Evolutionary conservation across 2,797 vertebrate genomes (phyloP), one percentile per base, ranked within the genome.

Genomic region (Clarias pachynema): DNA sequence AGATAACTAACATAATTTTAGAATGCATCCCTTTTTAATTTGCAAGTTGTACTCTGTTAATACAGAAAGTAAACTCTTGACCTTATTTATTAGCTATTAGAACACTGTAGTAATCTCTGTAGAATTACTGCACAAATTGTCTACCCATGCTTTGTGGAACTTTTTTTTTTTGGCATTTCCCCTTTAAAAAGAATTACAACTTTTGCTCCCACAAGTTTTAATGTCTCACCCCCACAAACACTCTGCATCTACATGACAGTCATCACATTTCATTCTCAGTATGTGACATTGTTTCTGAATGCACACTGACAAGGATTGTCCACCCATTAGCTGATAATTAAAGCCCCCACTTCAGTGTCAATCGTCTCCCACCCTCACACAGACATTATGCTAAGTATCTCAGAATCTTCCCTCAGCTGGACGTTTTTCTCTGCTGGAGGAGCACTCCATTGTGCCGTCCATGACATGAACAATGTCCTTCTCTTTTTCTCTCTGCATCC

Each of bases 271-370:
- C 65, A 70, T 56, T 86, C 57, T 44, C 49, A 63, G 49, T 82
- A 29, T 84, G 44, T 62, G 82, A 82, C 37, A 79, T 91, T 94
- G 94, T 93, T 90, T 89, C 89, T 89, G 94, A 94, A 95, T 94
- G 91, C 89, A 90, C 90, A 89, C 86, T 90, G 90, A 89, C 90
- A 92, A 91, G 91, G 91, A 92, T 89, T 80, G 89, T 93, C 90
- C 92, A 79, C 78, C 80, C 94, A 93, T 84, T 89, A 93, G 89
- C 90, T 93, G 92, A 85, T 91, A 92, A 94, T 94, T 93, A 93
- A 95, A 94, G 44, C 34, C 70, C 22, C 37, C 49, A 90, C 91
- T 92, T 90, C 82, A 83, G 89, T 84, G 83, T 90, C 90, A 92
- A 93, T 92, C 85, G 86, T 92, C 89, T 89, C 90, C 83, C 86